These are phyloP conservation scores for Tinamus major DNA, from an alignment of 2,797 vertebrate genomes.

Conservation along the genomic window DNA sequence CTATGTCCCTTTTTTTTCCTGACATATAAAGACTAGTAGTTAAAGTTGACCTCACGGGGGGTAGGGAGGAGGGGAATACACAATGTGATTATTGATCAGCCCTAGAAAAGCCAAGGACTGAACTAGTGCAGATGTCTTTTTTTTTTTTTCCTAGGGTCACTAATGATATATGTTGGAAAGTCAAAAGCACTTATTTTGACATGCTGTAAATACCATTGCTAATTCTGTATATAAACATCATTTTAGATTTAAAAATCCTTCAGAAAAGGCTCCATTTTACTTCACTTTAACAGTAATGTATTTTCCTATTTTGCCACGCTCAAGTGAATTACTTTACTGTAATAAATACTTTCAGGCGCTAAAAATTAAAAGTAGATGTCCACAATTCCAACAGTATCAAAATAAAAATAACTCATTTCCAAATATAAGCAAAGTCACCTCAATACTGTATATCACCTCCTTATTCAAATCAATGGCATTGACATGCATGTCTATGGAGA, in stretches of 20 bases:
- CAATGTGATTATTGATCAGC: constrained; percentile 52
- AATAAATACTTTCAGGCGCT: neutral
- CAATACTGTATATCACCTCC: neutral
- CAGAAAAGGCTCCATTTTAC: neutral
- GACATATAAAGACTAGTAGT: constrained; percentile 37
- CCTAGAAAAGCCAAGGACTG: constrained; percentile 38
- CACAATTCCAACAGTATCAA: neutral
- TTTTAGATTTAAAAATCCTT: neutral
- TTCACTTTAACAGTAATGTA: neutral
- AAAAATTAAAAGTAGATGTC: neutral
- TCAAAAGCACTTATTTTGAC: constrained; percentile 21
- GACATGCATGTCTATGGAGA: constrained; percentile 25
- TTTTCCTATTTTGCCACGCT: neutral
- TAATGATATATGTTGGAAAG: constrained; percentile 19
- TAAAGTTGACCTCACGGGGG: constrained; percentile 22
- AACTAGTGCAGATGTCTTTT: neutral
- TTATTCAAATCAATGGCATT: constrained; percentile 17
- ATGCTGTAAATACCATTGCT: neutral
- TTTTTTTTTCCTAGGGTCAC: neutral
- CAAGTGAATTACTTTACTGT: neutral
- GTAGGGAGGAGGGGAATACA: constrained; percentile 15
- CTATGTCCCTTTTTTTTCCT: neutral
- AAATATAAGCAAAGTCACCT: neutral
- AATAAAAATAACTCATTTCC: neutral
- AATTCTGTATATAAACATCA: constrained; percentile 11